Evolutionary conservation across 2,797 vertebrate genomes (phyloP).

Genomic region (Dicrostonyx torquatus): DNA sequence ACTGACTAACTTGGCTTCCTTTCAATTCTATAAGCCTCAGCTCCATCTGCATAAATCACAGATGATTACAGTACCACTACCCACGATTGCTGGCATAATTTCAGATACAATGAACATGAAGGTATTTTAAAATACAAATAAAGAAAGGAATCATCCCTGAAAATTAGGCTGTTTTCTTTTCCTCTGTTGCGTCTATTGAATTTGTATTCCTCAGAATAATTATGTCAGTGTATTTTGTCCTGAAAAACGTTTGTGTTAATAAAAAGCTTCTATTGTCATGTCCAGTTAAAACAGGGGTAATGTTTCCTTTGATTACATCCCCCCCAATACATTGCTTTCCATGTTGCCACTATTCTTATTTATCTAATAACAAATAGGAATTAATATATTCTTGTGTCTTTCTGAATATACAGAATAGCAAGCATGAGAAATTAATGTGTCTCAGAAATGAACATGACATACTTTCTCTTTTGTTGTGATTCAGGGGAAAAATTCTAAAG

Average conservation of each 20-base stretch:
- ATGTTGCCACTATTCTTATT: neutral
- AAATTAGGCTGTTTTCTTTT: conserved; percentile 54
- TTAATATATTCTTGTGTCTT: conserved; percentile 17
- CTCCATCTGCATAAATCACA: neutral
- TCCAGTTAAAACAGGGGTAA: conserved; percentile 27
- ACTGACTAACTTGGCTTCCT: neutral
- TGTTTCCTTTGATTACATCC: neutral
- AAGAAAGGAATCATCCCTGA: neutral
- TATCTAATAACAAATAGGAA: conserved; percentile 25
- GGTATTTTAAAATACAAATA: conserved; percentile 34
- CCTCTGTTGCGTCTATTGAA: conserved; percentile 11
- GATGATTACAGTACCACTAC: neutral
- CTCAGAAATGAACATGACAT: neutral
- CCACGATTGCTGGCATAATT: neutral
- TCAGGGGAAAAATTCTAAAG: neutral
- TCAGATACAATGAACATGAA: neutral
- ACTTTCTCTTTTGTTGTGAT: neutral
- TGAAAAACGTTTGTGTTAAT: conserved; percentile 31
- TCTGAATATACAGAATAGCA: conserved; percentile 1
- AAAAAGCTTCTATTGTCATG: conserved; percentile 15
- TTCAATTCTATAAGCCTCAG: neutral
- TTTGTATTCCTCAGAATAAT: conserved; percentile 51
- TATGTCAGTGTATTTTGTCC: conserved; percentile 37
- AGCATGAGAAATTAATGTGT: conserved; percentile 8
- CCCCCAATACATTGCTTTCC: neutral